These are phyloP conservation scores for Hyphantria cunea DNA, from an alignment of 1,140 invertebrate genomes.

Conservation along the genomic window DNA sequence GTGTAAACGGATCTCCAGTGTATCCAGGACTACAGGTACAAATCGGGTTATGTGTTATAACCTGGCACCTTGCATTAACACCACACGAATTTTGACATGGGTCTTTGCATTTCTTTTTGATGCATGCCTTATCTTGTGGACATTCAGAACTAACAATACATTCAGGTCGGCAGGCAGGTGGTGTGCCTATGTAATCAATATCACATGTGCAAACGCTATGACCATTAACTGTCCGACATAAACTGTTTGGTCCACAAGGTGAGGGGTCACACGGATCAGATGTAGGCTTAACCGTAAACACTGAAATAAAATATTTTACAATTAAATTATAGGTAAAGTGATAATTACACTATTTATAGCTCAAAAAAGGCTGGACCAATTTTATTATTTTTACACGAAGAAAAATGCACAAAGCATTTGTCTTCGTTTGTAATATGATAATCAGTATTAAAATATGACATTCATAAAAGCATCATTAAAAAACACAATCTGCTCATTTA, in stretches of 20 bases:
- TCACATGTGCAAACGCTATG: constrained; percentile 93
- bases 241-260: constrained; percentile 91
- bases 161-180: constrained; percentile 91
- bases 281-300: constrained; percentile 42
- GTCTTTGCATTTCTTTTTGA: constrained; percentile 91
- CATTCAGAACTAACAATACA: constrained; percentile 93
- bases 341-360: no score
- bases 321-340: no score
- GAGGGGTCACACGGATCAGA: constrained; percentile 89
- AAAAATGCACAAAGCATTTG: no score
- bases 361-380: no score
- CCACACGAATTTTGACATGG: constrained; percentile 92
- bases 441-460: no score
- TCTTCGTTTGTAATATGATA: no score
- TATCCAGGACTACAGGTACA: constrained; percentile 88
- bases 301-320: constrained; percentile 36
- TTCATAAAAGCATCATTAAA: no score
- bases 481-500: no score
- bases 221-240: constrained; percentile 87
- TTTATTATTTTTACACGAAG: no score
- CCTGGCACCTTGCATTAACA: constrained; percentile 90
- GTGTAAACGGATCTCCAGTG: constrained; percentile 90
- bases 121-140: constrained; percentile 90
- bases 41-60: constrained; percentile 92
- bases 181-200: constrained; percentile 87